Evolutionary conservation across 2,797 vertebrate species (phyloP), one percentile per base, ranked within the genome.

Genomic region (Crenichthys baileyi): DNA sequence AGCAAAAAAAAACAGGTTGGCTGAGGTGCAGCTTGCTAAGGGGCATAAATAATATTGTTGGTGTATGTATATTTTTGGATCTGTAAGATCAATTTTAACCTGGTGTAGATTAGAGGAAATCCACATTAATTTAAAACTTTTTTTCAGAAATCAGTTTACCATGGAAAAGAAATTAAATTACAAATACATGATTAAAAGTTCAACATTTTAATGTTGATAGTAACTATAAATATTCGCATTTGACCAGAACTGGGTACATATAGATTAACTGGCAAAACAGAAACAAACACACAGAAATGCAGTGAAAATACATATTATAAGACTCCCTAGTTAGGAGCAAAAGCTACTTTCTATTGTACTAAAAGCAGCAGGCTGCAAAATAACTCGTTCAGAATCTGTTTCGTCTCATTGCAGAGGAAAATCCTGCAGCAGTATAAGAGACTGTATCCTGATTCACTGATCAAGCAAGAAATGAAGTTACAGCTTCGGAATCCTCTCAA

Each of bases 401-500:
- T 81, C 26, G 22, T 80, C 41, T 77, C 41, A 11, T 58, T 65
- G 63, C 55, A 76, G 67, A 48, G 39, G n/a, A 73, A 78, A 82
- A 75, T 75, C 77, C 63, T 78, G 76, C 77, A 26, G 72, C 39
- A 65, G 63, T 70, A 65, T 72, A 78, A 70, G 26, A 81, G 44
- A 71, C 76, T 65, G 18, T 65, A 63, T 87, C 55, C 41, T 85
- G 50, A 76, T 82, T 88, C 81, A 83, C 79, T 12, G 70, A 85
- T 76, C 82, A 87, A 86, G 87, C 83, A 86, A 76, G 77, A 86
- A 87, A 89, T 87, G 11, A 85, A 85, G 82, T 79, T 78, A 84
- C 78, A 31, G 70, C 83, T 74, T 79, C 63, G 56, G 67, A 87
- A 83, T 84, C 85, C 75, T 81, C 76, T 70, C 71, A 6, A 22